Evolutionary conservation across 1,140 invertebrate genomes (phyloP), one percentile per base, ranked within the genome.

Genomic region (Druon quercuslanigerum): DNA sequence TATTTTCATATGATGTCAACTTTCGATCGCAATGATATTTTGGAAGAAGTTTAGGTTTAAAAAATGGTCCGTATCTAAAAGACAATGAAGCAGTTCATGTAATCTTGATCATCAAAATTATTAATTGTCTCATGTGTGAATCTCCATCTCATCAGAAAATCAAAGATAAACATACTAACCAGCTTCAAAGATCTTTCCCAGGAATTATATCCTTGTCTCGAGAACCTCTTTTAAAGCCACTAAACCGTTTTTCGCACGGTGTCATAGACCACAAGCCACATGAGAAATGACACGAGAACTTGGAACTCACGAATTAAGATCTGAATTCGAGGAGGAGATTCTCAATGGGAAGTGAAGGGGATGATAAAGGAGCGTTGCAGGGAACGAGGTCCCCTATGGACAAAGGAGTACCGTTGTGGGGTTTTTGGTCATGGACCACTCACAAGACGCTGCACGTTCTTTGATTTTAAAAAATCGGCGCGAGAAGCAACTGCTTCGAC

Each of bases 401-500:
- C 60, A 66, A 66, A 40, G 33, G 60, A 66, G 33, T 66, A 40
- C 57, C 57, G 57, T 60, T 60, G 20, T 14, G 57, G 20, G 12
- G 40, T 60, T 60, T 60, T 13, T 33, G 57, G 16, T 20, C 57
- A 33, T 33, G 57, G 57, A 20, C 57, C 57, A 40, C 6, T 46
- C 40, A 46, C 40, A 46, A 46, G 14, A 40, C n/a, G 60, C 25
- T 66, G 40, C 8, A 66, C 33, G 13, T 6, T 16, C 0, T 13
- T 40, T 33, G 25, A 40, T 66, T 66, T 66, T 12, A n/a, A 40
- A 60, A 66, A 66, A n/a, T 66, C 60, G 33, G 20, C 60, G 60
- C 60, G 60, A 66, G 60, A 66, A 66, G 60, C 60, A 33, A 66
- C 60, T 66, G n/a, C 60, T 66, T 66, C 60, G 60, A 66, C 60